phyloP scores from a whole-genome alignment of 1,140 invertebrate genomes.

The Onthophagus taurus region DNA sequence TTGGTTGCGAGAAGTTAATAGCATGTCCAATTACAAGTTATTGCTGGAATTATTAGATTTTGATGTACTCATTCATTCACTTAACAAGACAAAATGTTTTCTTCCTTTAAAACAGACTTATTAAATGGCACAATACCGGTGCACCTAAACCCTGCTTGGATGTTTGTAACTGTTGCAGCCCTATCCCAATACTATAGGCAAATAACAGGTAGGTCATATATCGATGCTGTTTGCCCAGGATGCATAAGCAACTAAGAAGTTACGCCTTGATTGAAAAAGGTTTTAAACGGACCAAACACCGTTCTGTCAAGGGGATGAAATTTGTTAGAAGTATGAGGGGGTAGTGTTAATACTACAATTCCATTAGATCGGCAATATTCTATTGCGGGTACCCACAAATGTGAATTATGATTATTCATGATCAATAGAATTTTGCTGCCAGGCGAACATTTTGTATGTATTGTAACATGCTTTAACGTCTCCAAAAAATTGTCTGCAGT shows the following conservation, averaged over 20 bases:
- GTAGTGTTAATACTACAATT: constrained; percentile 5
- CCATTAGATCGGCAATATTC: not conserved
- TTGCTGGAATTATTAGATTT: not conserved
- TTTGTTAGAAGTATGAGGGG: constrained; percentile 8
- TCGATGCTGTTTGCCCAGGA: constrained; percentile 7
- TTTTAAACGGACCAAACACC: constrained; percentile 9
- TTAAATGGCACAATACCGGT: constrained; percentile 7
- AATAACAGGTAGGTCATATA: constrained; percentile 6
- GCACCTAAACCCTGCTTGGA: constrained; percentile 6
- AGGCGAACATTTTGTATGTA: constrained; percentile 7
- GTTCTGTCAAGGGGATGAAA: constrained; percentile 1
- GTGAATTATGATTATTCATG: constrained; percentile 9
- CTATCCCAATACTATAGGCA: constrained; percentile 1
- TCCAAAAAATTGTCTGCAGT: constrained; percentile 7
- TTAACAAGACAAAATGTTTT: constrained; percentile 3
- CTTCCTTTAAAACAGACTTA: constrained; percentile 3
- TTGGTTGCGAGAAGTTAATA: not conserved
- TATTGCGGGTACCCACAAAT: not conserved
- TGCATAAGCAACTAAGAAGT: constrained; percentile 4
- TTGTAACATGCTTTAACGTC: constrained; percentile 9
- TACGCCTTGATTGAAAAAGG: constrained; percentile 5
- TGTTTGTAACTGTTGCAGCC: constrained; percentile 3
- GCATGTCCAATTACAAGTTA: too few species aligned
- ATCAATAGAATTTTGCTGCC: constrained; percentile 4
- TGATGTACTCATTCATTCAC: constrained; percentile 4